Evolutionary conservation across 2,888 invertebrate genomes (phyloP).

Genomic region (Clistopyga incitator): DNA sequence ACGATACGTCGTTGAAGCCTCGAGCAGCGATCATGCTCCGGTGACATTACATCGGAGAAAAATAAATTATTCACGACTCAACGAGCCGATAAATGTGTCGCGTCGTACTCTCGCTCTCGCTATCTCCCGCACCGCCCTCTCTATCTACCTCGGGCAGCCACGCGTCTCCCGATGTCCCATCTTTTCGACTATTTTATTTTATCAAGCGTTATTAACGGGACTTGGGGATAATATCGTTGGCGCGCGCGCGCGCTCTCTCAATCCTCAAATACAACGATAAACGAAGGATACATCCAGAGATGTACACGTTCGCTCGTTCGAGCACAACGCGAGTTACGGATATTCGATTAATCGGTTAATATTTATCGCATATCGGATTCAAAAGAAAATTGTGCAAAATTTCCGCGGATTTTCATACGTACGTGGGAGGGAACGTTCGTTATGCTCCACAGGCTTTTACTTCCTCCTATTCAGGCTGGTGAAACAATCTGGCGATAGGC

Average conservation of each 20-base stretch:
- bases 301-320: neutral
- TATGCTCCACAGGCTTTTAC: neutral
- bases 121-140: constrained; percentile 15
- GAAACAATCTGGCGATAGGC: constrained; percentile 24
- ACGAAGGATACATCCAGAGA: neutral
- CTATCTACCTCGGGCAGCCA: neutral
- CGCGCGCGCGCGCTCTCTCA: neutral
- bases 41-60: constrained; percentile 45
- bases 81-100: constrained; percentile 52
- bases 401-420: neutral
- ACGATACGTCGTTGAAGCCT: neutral
- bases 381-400: neutral
- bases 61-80: constrained; percentile 60
- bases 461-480: neutral
- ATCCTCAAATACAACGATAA: constrained; percentile 15
- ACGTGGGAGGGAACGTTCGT: neutral
- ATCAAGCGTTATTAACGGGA: constrained; percentile 53
- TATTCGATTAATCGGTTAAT: constrained; percentile 25
- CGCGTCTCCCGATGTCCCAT: neutral
- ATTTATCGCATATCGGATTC: constrained; percentile 30
- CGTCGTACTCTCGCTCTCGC: constrained; percentile 17
- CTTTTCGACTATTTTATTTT: constrained; percentile 53
- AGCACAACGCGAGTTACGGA: constrained; percentile 25
- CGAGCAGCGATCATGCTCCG: constrained; percentile 39
- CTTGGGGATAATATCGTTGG: constrained; percentile 28